Evolutionary conservation across 1,140 invertebrate species (phyloP), one percentile per base, ranked within the genome.

Genomic region (Samia ricini): DNA sequence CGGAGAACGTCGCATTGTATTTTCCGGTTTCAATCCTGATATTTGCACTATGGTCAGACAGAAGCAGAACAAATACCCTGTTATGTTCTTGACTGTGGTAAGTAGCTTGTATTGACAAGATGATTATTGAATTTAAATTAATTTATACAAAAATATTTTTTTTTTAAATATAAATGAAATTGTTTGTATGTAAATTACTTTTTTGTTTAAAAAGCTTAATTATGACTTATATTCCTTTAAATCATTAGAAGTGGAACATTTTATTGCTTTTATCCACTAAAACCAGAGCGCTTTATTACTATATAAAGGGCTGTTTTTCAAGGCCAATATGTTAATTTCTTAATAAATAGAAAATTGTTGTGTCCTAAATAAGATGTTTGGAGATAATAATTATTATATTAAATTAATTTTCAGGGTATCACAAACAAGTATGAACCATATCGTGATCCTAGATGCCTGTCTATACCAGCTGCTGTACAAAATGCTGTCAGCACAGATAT

Each of bases 61-160:
- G 60, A 99, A 99, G 78, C 98, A 99, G 91, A 99, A 98, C 84
- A 96, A 95, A 72, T 99, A 98, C 91, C 98, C 98, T 0, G 96
- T 98, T 0, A 94, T 99, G 90, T 98, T 99, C 81, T 88, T 99
- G 51, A 98, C 97, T 57, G 74, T 87, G 56, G 87, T 89, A 81
- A 77, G 83, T 84, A 68, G 12, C 4, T 42, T 4, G 8, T 26
- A 3, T 3, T 49, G n/a, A 49, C 48, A 49, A 49, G 48, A 4
- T 12, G 4, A 49, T 49, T n/a, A 15, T 5, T 12, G 12, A 49
- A 19, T 49, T 19, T 5, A 49, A n/a, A 49, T 5, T 7, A 36
- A 15, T 36, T 7, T 36, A 36, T 6, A 36, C 33, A 36, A 7
- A 36, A 15, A 36, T 6, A n/a, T n/a, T n/a, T n/a, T n/a, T n/a